A percentile compares a stretch with the other conserved stretches of the same genome.
Evolutionary conservation across 2,113 vertebrate genomes (phyloP).

Genomic region (Dunckerocampus dactyliophorus): DNA sequence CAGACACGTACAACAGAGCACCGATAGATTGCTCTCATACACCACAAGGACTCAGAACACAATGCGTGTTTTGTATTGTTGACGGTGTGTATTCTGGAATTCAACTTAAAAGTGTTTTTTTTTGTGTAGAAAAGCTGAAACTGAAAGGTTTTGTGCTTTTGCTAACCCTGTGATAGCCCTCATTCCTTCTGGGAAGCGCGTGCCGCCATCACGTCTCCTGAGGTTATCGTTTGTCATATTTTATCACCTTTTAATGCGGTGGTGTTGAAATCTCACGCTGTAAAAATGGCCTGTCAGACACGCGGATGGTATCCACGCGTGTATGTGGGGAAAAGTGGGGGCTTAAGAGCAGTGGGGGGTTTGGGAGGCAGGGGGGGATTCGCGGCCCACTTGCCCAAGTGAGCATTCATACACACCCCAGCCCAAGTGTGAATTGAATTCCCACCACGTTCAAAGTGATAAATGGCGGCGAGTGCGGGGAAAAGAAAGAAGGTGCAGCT

Average conservation of each 20-base stretch:
- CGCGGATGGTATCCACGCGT: background rate
- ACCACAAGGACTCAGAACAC: no score
- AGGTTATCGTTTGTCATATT: background rate
- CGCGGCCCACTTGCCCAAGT: constrained; percentile 12
- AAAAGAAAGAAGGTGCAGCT: background rate
- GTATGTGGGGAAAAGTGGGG: background rate
- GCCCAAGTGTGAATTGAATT: constrained; percentile 36
- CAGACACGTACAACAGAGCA: no score
- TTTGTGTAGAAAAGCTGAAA: no score
- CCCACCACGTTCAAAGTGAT: constrained; percentile 23
- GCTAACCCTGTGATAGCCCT: background rate
- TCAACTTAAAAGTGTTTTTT: background rate
- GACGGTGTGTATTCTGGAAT: no score
- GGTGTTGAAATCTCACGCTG: no score
- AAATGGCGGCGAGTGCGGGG: constrained; percentile 22
- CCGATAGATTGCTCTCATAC: no score
- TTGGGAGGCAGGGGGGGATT: background rate
- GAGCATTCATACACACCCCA: constrained; percentile 22
- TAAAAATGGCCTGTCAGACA: background rate
- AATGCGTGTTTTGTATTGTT: no score
- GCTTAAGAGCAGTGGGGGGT: background rate
- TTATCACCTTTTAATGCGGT: background rate
- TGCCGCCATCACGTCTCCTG: background rate
- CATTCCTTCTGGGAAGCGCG: background rate
- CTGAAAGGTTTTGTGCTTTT: background rate